Evolutionary conservation across 2,888 invertebrate species (phyloP), one percentile per base, ranked within the genome.

Genomic region (Chrysolina americana): DNA sequence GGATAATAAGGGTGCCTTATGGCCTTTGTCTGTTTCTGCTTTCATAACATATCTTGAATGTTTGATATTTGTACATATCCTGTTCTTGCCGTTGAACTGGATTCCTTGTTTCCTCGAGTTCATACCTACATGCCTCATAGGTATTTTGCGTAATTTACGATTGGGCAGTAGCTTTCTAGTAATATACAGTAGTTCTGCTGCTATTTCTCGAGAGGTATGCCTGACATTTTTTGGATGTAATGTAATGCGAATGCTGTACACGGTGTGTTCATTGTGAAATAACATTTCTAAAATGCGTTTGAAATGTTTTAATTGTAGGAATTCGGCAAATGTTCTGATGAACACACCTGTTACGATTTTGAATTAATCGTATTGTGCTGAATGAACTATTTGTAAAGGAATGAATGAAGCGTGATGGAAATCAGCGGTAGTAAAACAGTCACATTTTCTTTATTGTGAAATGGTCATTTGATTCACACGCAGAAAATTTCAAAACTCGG

Each of bases 251-350:
- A 41, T 64, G 41, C 41, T 41, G 36, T 44, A 41, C 17, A 53
- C 6, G 64, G 17, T 64, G 41, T 64, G 64, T 64, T 41, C 41
- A 41, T n/a, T 41, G 41, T 17, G 64, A 64, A 21, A 21, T 41
- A 44, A 44, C 64, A 64, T 41, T 64, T 64, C 64, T 64, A 19
- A 44, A 44, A 64, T 41, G 64, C 64, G 44, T 36, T 63, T 63
- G 63, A 36, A 19, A 63, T 63, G 13, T 41, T 63, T 19, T 41
- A 64, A 41, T 21, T 44, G 41, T 17, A 21, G 10, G 44, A 64
- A 64, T 64, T 44, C 44, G 19, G 15, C 1, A 44, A 64, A 64
- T 21, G 41, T 64, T 41, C 19, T 19, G 10, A 64, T 64, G 64
- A 64, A 64, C n/a, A n/a, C n/a, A n/a, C n/a, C n/a, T n/a, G n/a